Evolutionary conservation across 2,113 vertebrate genomes (phyloP).

Genomic region (Phyllostomus discolor): DNA sequence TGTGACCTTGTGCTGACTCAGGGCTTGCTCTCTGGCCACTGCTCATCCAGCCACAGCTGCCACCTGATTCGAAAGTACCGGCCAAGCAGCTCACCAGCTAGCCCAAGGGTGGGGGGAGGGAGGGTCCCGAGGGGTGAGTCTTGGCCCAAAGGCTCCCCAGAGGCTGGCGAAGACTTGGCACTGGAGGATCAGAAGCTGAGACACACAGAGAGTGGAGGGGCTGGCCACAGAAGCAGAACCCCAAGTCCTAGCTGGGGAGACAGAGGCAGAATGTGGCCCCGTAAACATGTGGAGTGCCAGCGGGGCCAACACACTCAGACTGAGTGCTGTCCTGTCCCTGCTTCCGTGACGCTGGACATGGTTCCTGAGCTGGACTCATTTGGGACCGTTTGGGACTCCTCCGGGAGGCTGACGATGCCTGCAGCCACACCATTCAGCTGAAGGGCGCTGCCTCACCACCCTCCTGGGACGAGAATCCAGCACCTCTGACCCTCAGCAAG

Average conservation of each 20-base stretch:
- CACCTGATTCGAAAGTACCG: rapidly evolving
- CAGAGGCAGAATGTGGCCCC: neutral
- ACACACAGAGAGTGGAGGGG: neutral
- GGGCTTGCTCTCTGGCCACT: neutral
- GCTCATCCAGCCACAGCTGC: neutral
- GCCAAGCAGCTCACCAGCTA: neutral
- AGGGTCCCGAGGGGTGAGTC: too few relatives aligned
- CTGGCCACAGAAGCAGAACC: neutral
- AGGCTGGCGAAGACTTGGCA: neutral
- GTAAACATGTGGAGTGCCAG: too few relatives aligned
- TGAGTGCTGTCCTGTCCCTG: neutral
- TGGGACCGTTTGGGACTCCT: rapidly evolving
- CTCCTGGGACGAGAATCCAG: neutral
- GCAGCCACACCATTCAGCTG: neutral
- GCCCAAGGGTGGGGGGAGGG: too few relatives aligned
- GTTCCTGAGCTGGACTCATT: neutral
- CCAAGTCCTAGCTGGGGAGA: neutral
- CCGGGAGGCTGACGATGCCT: neutral
- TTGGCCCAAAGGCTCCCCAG: too few relatives aligned
- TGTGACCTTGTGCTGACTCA: neutral
- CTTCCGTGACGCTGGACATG: neutral
- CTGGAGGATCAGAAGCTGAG: neutral
- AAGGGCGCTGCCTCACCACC: neutral
- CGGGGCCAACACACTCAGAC: too few relatives aligned
- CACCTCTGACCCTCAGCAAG: neutral